phyloP scores from a whole-genome alignment of 2,113 vertebrate genomes.

The Gnathonemus longibarbis region DNA sequence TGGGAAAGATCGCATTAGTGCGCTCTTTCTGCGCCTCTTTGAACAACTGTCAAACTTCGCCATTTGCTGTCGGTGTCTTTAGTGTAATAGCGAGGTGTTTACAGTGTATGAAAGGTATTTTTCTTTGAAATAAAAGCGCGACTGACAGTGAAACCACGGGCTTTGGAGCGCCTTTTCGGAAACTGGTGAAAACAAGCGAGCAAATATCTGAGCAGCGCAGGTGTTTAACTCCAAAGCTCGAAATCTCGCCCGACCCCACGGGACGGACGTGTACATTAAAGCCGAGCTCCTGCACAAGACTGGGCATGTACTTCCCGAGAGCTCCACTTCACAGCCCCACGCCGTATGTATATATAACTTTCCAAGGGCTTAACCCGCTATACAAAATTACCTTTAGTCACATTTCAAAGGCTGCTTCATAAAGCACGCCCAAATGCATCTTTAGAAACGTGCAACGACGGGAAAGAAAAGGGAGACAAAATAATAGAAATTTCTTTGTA shows the following conservation, averaged over 20 bases:
- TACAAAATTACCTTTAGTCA: conserved; percentile 29
- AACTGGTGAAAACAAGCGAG: not conserved
- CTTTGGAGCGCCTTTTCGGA: not conserved
- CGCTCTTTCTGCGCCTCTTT: not conserved
- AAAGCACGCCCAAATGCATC: conserved; percentile 53
- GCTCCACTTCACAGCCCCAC: conserved; percentile 30
- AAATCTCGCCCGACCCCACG: conserved; percentile 8
- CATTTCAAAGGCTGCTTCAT: conserved; percentile 45
- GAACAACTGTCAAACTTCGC: not conserved
- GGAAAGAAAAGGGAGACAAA: conserved; percentile 47
- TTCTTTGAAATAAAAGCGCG: not conserved
- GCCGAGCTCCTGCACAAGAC: conserved; percentile 36
- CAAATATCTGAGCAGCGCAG: conserved; percentile 9
- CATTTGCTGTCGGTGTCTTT: conserved; percentile 1
- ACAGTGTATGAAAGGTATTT: conserved; percentile 13
- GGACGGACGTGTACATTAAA: conserved; percentile 9
- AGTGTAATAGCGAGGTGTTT: conserved; percentile 6
- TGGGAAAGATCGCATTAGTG: not conserved
- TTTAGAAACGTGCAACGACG: conserved; percentile 42
- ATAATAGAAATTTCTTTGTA: conserved; percentile 46
- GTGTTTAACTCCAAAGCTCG: conserved; percentile 11
- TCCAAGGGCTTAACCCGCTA: conserved; percentile 33
- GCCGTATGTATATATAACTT: conserved; percentile 38
- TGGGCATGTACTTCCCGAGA: conserved; percentile 35
- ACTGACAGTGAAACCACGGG: conserved; percentile 8